Conservation (phyloP, 2,888 invertebrate species). For the Pandemis corylana region DNA sequence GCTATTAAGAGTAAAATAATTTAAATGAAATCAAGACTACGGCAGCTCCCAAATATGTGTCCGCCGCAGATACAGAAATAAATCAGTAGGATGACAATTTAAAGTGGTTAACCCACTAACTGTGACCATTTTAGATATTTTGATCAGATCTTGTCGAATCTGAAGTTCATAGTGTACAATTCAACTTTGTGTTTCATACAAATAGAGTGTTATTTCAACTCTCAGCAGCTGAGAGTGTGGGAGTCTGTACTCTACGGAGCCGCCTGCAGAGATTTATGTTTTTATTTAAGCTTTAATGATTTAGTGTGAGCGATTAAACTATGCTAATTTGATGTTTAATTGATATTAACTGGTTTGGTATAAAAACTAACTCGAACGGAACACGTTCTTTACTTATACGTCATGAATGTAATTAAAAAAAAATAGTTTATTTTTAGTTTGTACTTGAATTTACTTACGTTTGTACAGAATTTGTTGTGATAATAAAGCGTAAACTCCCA, state of each 20-base stretch:
- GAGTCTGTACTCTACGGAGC: constrained; percentile 80
- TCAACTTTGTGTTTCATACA: constrained; percentile 51
- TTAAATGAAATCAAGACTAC: constrained; percentile 48
- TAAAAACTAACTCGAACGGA: background rate
- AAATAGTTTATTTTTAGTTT: background rate
- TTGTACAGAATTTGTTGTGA: no score
- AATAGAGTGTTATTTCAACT: constrained; percentile 64
- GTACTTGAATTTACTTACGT: no score
- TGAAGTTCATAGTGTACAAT: constrained; percentile 58
- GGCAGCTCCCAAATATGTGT: constrained; percentile 76
- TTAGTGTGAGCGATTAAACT: constrained; percentile 79
- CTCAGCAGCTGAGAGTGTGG: constrained; percentile 63
- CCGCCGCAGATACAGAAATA: constrained; percentile 83
- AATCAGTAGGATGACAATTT: constrained; percentile 86
- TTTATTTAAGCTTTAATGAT: constrained; percentile 82
- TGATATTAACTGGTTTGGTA: constrained; percentile 59
- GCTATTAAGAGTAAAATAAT: constrained; percentile 34
- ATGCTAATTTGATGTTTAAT: constrained; percentile 78
- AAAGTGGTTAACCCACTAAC: constrained; percentile 86
- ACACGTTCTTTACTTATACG: background rate
- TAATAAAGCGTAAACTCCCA: no score
- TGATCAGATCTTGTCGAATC: constrained; percentile 83
- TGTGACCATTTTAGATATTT: constrained; percentile 86
- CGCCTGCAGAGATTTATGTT: constrained; percentile 80
- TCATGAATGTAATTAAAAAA: background rate